Evolutionary conservation across 2,113 vertebrate species (phyloP).

Genomic region (Solenodon paradoxus): DNA sequence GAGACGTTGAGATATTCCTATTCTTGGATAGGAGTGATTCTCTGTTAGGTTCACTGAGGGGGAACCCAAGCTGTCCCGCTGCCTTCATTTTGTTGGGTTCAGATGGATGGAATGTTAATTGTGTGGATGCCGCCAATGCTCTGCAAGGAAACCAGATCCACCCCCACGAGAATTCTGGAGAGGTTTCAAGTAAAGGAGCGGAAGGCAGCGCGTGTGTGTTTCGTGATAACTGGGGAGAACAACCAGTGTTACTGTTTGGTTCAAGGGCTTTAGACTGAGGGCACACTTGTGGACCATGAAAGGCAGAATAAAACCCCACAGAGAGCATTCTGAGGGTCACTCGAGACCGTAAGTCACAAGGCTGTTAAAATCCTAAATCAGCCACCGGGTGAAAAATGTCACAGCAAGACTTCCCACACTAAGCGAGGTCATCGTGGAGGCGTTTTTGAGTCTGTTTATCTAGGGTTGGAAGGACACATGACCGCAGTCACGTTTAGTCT

Average conservation of each 20-base stretch:
- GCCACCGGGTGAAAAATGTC: constrained; percentile 72
- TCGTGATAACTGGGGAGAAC: constrained; percentile 55
- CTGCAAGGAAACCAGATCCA: constrained; percentile 70
- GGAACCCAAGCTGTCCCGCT: constrained; percentile 43
- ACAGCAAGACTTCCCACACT: constrained; percentile 76
- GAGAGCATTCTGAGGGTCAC: constrained; percentile 67
- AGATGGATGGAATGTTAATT: constrained; percentile 76
- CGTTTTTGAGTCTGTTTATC: constrained; percentile 71
- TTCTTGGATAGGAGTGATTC: constrained; percentile 30
- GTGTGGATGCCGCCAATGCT: constrained; percentile 56
- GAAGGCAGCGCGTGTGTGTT: too few species aligned
- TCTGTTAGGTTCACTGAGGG: constrained; percentile 41
- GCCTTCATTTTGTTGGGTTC: constrained; percentile 61
- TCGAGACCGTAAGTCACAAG: constrained; percentile 73
- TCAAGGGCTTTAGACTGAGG: constrained; percentile 66
- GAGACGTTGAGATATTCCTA: constrained; percentile 25
- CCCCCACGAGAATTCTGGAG: constrained; percentile 20
- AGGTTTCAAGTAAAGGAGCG: constrained; percentile 64
- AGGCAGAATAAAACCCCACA: constrained; percentile 71
- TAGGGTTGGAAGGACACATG: constrained; percentile 62
- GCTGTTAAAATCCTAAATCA: constrained; percentile 70
- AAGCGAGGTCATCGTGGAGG: constrained; percentile 67
- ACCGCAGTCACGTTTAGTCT: constrained; percentile 73
- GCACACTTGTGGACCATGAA: constrained; percentile 64
- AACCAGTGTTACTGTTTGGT: constrained; percentile 63